Percentiles rank a stretch among this genome's conserved stretches.
phyloP scores from a whole-genome alignment of 1,140 invertebrate genomes.

The Saccostrea cuccullata region DNA sequence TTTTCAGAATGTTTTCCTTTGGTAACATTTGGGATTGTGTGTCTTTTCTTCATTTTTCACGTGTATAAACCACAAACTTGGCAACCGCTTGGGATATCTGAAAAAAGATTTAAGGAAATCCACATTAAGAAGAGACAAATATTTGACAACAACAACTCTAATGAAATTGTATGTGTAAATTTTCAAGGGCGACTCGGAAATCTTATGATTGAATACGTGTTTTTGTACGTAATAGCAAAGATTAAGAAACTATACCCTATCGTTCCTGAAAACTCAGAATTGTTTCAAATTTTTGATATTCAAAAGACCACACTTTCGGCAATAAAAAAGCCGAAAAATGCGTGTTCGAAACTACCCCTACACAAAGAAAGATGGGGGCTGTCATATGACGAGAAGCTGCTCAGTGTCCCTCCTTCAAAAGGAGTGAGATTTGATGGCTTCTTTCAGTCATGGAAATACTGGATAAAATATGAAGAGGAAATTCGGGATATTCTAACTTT shows the following conservation, averaged over 20 bases:
- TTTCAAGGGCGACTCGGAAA: constrained; percentile 25
- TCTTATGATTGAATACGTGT: constrained; percentile 15
- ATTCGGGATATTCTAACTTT: constrained; percentile 47
- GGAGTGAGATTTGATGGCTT: constrained; percentile 49
- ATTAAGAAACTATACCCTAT: constrained; percentile 8
- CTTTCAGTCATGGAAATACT: constrained; percentile 57
- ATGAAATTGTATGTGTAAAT: neutral
- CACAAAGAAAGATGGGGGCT: constrained; percentile 5
- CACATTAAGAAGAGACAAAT: neutral
- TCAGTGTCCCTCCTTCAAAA: neutral
- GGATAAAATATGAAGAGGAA: constrained; percentile 46
- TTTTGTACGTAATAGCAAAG: neutral
- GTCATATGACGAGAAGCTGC: constrained; percentile 11
- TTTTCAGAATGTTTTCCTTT: neutral
- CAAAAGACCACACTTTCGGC: neutral
- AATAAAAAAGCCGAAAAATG: no score
- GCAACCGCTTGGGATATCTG: neutral
- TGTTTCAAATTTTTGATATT: constrained; percentile 13
- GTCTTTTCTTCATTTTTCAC: neutral
- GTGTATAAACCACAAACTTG: neutral
- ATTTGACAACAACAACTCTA: neutral
- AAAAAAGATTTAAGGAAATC: neutral
- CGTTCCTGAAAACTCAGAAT: neutral
- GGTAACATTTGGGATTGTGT: neutral
- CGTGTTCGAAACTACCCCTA: neutral